Evolutionary conservation across 2,797 vertebrate species (phyloP), one percentile per base, ranked within the genome.

Genomic region (Bryconaethiops microstoma): DNA sequence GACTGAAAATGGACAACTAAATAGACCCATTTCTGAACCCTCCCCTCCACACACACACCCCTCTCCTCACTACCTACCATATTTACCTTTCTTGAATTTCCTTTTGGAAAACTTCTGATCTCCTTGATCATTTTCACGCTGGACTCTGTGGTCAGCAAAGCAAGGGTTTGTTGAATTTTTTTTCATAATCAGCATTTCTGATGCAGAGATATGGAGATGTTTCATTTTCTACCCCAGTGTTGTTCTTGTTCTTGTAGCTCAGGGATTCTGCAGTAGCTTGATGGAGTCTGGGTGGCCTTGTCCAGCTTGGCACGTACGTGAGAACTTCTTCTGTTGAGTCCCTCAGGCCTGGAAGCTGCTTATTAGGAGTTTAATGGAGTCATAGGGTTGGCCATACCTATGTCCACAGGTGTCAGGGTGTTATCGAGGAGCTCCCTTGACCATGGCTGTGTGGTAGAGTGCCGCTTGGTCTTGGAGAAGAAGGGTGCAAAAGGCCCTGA

Each of bases 401-500:
- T 59, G 76, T 83, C 40, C 39, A 82, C 65, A 69, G 78, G 82
- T 83, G 86, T 86, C 87, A 84, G 73, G 86, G 84, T 85, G 77
- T 55, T 62, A 78, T 71, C 62, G 19, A 12, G 3, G 57, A 79
- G 77, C 10, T 55, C 35, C 67, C 7, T 42, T 85, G 75, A 90
- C 50, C 82, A 85, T 73, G 86, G 77, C 65, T 39, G 40, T 45
- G 45, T 45, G 59, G 80, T 86, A 81, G 86, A 88, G 83, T 88
- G 7, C 25, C 16, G 87, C 86, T 78, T 55, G 84, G 77, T 83
- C 77, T 87, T 87, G 86, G 86, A 35, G 35, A 35, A 89, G 91
- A 64, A 82, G 78, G 72, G 89, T 90, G 86, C 89, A 86, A 84
- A 88, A 86, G 83, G 92, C 89, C 92, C 93, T 83, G 87, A 93